Evolutionary conservation across 2,888 invertebrate genomes (phyloP), one percentile per base, ranked within the genome.

Genomic region (Poecilobothrus nobilitatus): DNA sequence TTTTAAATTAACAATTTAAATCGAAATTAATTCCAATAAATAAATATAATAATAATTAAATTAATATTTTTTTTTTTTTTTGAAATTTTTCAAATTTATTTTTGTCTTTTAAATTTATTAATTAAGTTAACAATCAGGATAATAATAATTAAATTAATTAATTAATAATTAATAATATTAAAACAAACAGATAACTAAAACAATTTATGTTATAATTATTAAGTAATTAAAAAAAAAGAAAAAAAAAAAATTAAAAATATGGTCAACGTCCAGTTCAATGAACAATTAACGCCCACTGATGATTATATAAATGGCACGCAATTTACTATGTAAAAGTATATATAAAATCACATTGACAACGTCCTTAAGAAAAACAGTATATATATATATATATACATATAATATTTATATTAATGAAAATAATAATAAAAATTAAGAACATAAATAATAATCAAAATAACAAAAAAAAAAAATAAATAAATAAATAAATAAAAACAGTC

Each of bases 271-370:
- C 53, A 53, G 53, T 53, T 53, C 53, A 53, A 4, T 53, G 53
- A 53, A 53, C 53, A 41, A 53, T 53, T n/a, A 53, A 53, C 53
- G 53, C 53, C 53, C 53, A 53, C 53, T 53, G 53, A 53, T 53
- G 7, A 41, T 41, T 41, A 12, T 53, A 53, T 53, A 12, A 53
- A 53, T 53, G n/a, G 15, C 53, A 53, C 15, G 18, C 53, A 53
- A n/a, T 53, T 53, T 53, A 53, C 53, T 53, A 53, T 53, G 53
- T 53, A 53, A 53, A 53, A 12, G 53, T 53, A 27, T 53, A 53
- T 18, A 15, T 53, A 27, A 27, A 27, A 27, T 27, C 27, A 27
- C 2, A 27, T 41, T 53, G 15, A 53, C 53, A 53, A 53, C 53
- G 53, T 53, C 53, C 53, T 53, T 53, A 18, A 41, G 15, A 41